Conservation (phyloP, 2,888 invertebrate species). For the Athripsodes cinereus region DNA sequence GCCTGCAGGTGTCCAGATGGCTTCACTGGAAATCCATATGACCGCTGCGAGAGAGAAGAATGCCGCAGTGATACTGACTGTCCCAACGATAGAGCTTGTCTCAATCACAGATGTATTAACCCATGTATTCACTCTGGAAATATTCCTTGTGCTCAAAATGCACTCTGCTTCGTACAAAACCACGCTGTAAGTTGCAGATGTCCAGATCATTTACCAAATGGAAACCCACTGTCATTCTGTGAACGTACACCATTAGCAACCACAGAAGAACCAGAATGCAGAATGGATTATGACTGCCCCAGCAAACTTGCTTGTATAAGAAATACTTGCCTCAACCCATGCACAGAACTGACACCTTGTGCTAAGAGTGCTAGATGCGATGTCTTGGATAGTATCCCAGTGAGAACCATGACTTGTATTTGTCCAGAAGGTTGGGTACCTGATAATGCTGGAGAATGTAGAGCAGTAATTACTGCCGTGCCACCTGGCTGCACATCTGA, state of each 20-base stretch:
- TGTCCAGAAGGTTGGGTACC: constrained; percentile 83
- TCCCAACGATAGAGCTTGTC: constrained; percentile 67
- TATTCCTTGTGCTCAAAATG: constrained; percentile 72
- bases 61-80: constrained; percentile 77
- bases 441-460: constrained; percentile 71
- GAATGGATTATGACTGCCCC: constrained; percentile 72
- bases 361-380: constrained; percentile 68
- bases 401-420: constrained; percentile 82
- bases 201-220: constrained; percentile 69
- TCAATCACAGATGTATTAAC: constrained; percentile 67
- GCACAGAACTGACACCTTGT: constrained; percentile 70
- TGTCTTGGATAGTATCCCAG: constrained; percentile 78
- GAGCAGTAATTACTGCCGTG: constrained; percentile 61
- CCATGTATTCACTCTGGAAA: constrained; percentile 63
- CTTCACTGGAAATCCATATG: constrained; percentile 73
- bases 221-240: constrained; percentile 76
- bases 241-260: constrained; percentile 46
- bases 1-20: constrained; percentile 74
- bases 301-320: constrained; percentile 75
- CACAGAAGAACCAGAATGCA: constrained; percentile 61
- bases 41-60: constrained; percentile 69
- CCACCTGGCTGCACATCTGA: constrained; percentile 74
- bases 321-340: constrained; percentile 73
- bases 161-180: constrained; percentile 72
- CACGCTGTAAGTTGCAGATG: constrained; percentile 79